Conservation (phyloP, 2,113 vertebrate genomes). For the Perognathus longimembris region DNA sequence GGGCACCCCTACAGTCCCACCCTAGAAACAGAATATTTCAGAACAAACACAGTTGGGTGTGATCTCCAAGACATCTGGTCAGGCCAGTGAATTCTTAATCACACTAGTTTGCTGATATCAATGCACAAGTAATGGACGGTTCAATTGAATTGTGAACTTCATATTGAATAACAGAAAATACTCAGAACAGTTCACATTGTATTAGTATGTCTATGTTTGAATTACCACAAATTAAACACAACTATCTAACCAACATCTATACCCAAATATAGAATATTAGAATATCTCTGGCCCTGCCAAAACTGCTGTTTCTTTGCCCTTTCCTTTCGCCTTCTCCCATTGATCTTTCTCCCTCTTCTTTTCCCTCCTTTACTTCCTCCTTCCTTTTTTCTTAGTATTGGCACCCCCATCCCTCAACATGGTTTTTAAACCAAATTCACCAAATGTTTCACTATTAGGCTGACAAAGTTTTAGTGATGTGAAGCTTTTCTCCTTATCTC, state of each 20-base stretch:
- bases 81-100: neutral
- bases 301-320: neutral
- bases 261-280: neutral
- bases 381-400: neutral
- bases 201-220: neutral
- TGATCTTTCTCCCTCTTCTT: neutral
- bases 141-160: neutral
- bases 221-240: conserved; percentile 43
- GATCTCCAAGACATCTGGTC: neutral
- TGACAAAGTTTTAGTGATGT: neutral
- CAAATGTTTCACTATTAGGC: neutral
- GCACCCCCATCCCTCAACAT: neutral
- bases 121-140: neutral
- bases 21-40: neutral
- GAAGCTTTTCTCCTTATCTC: neutral
- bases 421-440: conserved; percentile 39
- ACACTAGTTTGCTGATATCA: neutral
- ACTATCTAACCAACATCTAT: neutral
- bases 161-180: neutral
- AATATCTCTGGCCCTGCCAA: neutral
- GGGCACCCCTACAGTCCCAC: neutral
- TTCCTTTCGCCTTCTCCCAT: neutral
- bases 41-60: neutral
- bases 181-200: neutral
- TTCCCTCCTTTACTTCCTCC: neutral